Evolutionary conservation across 2,888 invertebrate species (phyloP), one percentile per base, ranked within the genome.

Genomic region (Vanessa cardui): DNA sequence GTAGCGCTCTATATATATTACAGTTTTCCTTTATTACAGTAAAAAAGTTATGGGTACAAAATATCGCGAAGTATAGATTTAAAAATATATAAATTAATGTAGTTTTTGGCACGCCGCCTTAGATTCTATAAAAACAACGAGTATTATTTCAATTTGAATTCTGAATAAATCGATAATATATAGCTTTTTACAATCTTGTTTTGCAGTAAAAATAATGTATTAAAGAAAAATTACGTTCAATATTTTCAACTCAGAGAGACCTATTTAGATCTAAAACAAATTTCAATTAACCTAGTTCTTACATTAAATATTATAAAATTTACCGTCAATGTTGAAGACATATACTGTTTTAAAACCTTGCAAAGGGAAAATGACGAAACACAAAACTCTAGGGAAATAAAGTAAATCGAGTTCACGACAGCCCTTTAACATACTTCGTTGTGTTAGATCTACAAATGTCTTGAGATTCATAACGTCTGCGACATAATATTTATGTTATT

Each of bases 331-430:
- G 46, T 66, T 54, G 47, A 60, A 60, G 54, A 44, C 54, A 47
- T 31, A 54, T 52, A 54, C 20, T 54, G 33, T 31, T 65, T 16
- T 46, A 54, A 54, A 65, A 60, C 52, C 16, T 60, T 26, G 58
- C 58, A 33, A 52, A 65, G 65, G 52, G 50, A 54, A 60, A 46
- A 54, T 31, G 46, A 52, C 52, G 46, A 52, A 59, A 49, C 52
- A 64, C 61, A 66, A 61, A 61, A 7, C 66, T 61, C 61, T 54
- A 26, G 54, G 61, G 66, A 66, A 66, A 66, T 61, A 64, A 67
- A 62, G 79, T 76, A 81, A 84, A 87, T 83, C 79, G 80, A 77
- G 76, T 81, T 81, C 80, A 79, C 76, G 83, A 80, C 79, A 79
- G 81, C 75, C 82, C 83, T 83, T 83, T 80, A 79, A 83, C 81